Evolutionary conservation across 2,888 invertebrate species (phyloP), one percentile per base, ranked within the genome.

Genomic region (Stenurella melanura): DNA sequence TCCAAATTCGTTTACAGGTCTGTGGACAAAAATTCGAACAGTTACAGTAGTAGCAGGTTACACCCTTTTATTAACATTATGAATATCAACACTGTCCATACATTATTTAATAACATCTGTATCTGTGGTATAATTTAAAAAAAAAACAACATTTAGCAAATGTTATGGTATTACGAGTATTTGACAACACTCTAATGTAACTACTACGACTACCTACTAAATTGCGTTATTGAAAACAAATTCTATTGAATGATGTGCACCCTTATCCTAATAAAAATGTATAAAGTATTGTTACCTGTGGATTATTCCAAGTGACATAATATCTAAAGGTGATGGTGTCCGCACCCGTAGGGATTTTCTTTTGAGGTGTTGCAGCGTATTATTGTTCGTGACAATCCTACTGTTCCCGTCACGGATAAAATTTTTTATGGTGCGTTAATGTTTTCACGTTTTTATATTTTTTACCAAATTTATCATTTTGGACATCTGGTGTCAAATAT

Each of bases 231-330:
- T 26, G 34, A 64, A 42, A 64, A 42, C 42, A 42, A 5, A 61
- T n/a, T 18, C 42, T 21, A 6, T 71, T 17, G 61, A 34, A 42
- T 1, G 19, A 15, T 19, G 17, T n/a, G 11, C 12, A 19, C 57
- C 64, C 73, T 63, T 64, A 63, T 67, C 69, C 69, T 50, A 38
- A 11, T 18, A 34, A 56, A 69, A 58, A 66, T 58, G 38, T 57
- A 58, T 18, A 21, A 56, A 15, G 18, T 17, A 72, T 57, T 72
- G 56, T 76, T 77, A 79, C 76, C 78, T 79, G 74, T 67, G 58
- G 78, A 76, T 79, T 79, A 79, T 79, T 79, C 76, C 78, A 34
- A 69, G 21, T 75, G 78, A 79, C 74, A 71, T 68, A 76, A 68
- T 66, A 61, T 72, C 57, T 71, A 61, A 57, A 69, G 19, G 69